Conservation (phyloP, 2,797 vertebrate species). For the Phataginus tetradactyla region DNA sequence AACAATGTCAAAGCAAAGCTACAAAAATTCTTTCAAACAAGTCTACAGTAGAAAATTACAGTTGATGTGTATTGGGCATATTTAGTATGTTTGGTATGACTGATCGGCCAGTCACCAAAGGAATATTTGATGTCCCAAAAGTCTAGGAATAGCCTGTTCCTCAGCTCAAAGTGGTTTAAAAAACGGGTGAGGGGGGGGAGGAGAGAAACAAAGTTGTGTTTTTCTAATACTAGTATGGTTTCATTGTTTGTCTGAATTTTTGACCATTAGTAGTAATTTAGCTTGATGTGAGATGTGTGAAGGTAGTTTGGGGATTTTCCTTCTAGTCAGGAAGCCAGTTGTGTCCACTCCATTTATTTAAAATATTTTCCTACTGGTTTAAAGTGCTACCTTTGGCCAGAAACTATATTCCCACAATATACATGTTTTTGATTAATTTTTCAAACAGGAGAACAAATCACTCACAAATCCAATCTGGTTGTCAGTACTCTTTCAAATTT, state of each 20-base stretch:
- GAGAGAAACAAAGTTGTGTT: neutral
- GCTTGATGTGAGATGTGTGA: neutral
- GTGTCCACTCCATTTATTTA: neutral
- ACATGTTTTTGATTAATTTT: neutral
- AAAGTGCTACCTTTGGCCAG: neutral
- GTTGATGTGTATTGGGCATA: neutral
- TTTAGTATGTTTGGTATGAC: neutral
- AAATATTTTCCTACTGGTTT: neutral
- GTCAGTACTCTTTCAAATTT: neutral
- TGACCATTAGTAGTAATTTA: neutral
- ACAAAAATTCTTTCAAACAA: neutral
- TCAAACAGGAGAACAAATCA: neutral
- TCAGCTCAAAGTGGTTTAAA: neutral
- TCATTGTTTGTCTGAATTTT: neutral
- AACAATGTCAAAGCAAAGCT: neutral
- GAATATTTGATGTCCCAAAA: neutral
- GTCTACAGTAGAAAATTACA: neutral
- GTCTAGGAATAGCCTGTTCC: neutral
- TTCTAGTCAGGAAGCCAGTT: neutral
- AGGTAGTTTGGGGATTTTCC: neutral
- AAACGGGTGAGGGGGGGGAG: neutral
- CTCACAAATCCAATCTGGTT: neutral
- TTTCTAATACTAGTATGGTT: neutral
- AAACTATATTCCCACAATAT: neutral
- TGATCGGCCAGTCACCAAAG: neutral